Percentiles rank a stretch among this genome's conserved stretches.
phyloP scores from a whole-genome alignment of 2,797 vertebrate species.

The Centroberyx gerrardi region DNA sequence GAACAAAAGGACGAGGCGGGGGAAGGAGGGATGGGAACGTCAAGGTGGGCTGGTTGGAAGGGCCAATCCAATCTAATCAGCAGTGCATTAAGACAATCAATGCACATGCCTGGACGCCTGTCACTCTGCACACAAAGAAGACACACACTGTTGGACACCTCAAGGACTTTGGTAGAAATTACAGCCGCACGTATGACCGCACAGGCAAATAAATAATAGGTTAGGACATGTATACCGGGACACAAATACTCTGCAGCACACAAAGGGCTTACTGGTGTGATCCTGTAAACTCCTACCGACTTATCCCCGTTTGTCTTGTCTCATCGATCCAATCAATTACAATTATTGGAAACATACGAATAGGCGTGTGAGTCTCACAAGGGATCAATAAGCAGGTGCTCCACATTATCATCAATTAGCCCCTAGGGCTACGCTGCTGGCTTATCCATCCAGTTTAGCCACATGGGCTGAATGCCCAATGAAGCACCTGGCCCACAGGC shows the following conservation, averaged over 20 bases:
- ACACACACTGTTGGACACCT: constrained; percentile 48
- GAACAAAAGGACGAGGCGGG: constrained; percentile 20
- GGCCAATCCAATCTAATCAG: constrained; percentile 64
- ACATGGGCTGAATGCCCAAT: constrained; percentile 29
- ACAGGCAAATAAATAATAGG: constrained; percentile 29
- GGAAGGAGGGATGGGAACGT: constrained; percentile 30
- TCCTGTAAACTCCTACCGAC: constrained; percentile 3
- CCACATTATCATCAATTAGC: constrained; percentile 64
- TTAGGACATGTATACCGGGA: not conserved
- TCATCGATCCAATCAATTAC: constrained; percentile 56
- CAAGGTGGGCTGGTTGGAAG: constrained; percentile 47
- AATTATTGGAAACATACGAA: constrained; percentile 65
- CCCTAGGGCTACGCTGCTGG: constrained; percentile 33
- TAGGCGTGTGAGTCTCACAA: constrained; percentile 40
- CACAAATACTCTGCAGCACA: constrained; percentile 13
- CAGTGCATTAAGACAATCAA: constrained; percentile 68
- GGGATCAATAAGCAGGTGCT: constrained; percentile 66
- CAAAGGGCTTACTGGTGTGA: constrained; percentile 17
- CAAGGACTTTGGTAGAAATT: constrained; percentile 64
- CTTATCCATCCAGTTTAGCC: constrained; percentile 28
- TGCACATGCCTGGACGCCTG: constrained; percentile 52
- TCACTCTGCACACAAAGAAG: constrained; percentile 44
- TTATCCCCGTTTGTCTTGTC: constrained; percentile 46
- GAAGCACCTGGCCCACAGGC: constrained; percentile 17
- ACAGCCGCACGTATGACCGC: constrained; percentile 26